Conservation (phyloP, 2,888 invertebrate species). For the Phaonia tiefii region DNA sequence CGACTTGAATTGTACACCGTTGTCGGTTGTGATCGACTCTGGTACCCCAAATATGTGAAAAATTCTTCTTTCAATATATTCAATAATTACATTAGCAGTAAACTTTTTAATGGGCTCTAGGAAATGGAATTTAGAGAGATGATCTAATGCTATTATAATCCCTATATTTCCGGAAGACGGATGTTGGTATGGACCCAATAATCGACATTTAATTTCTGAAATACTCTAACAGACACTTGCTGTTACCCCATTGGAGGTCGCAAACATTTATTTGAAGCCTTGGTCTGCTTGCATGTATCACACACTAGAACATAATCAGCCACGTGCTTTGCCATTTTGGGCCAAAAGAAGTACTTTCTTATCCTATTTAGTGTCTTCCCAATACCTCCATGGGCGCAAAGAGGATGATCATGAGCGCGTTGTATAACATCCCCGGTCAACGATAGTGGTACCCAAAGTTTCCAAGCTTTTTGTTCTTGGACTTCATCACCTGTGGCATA, state of each 20-base stretch:
- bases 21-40: too few species aligned
- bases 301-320: constrained; percentile 5
- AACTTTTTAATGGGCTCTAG: too few species aligned
- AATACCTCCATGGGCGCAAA: too few species aligned
- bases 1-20: too few species aligned
- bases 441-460: constrained; percentile 43
- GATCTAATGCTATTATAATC: background rate
- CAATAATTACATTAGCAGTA: too few species aligned
- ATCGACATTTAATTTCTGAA: constrained; percentile 21
- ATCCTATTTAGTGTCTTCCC: constrained; percentile 8
- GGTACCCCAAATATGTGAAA: background rate
- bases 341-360: constrained; percentile 45
- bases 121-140: too few species aligned
- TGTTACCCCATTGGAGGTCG: too few species aligned
- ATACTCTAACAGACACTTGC: constrained; percentile 13
- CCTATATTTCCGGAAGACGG: constrained; percentile 20
- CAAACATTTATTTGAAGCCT: constrained; percentile 27
- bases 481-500: background rate
- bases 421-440: too few species aligned
- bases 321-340: constrained; percentile 32
- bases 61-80: background rate
- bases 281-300: constrained; percentile 30
- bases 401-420: too few species aligned
- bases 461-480: constrained; percentile 21
- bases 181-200: too few species aligned